phyloP scores from a whole-genome alignment of 2,797 vertebrate species.

The Myripristis jacobus region DNA sequence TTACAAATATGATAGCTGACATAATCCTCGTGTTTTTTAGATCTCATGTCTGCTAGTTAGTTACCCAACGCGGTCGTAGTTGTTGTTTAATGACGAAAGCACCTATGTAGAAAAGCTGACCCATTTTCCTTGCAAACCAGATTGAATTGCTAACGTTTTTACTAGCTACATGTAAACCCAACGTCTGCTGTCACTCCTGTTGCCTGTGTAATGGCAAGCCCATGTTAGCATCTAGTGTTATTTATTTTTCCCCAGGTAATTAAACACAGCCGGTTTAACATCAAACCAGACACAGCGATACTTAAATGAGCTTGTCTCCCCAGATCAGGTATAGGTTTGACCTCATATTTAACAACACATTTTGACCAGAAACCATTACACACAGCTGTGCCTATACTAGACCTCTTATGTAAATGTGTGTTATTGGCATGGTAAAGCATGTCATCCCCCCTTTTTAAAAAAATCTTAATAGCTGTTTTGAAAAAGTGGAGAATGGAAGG shows the following conservation, averaged over 20 bases:
- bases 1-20: no score
- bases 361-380: no score
- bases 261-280: conserved; percentile 28
- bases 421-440: no score
- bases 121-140: not conserved
- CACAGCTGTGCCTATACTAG: no score
- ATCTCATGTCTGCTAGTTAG: not conserved
- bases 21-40: not conserved
- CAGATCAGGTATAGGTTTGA: not conserved
- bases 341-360: no score
- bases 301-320: not conserved
- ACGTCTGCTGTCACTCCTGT: conserved; percentile 50
- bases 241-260: conserved; percentile 21
- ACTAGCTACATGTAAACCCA: conserved; percentile 37
- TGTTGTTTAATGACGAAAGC: not conserved
- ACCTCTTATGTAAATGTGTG: no score
- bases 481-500: not conserved
- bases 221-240: conserved; percentile 38
- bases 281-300: conserved; percentile 27
- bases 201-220: conserved; percentile 35
- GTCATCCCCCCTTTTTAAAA: no score
- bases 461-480: not conserved
- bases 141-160: conserved; percentile 23
- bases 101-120: rapidly evolving
- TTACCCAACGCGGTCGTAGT: rapidly evolving